Conservation (phyloP, 2,888 invertebrate genomes). For the Acleris emargana region DNA sequence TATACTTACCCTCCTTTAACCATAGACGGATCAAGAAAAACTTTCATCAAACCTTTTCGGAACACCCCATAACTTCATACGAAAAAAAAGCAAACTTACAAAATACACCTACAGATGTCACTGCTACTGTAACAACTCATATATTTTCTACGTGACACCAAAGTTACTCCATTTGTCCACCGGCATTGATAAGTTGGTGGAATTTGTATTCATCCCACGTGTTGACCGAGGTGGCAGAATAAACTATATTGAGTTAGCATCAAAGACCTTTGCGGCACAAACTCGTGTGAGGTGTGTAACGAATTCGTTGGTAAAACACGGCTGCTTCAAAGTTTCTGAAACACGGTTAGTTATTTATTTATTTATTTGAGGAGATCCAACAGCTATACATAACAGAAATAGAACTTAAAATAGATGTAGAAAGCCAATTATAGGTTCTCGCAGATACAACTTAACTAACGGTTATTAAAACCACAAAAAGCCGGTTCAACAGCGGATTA, state of each 20-base stretch:
- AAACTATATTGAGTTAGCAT: conserved; percentile 28
- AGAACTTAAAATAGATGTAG: too few relatives aligned
- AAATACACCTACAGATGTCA: background rate
- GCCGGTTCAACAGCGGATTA: too few relatives aligned
- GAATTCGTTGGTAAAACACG: background rate
- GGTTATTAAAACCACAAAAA: too few relatives aligned
- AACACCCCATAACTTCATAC: background rate
- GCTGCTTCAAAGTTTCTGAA: too few relatives aligned
- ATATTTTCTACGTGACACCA: background rate
- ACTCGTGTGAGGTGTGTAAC: conserved; percentile 15
- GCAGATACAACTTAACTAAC: too few relatives aligned
- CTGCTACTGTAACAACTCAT: background rate
- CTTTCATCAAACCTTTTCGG: background rate
- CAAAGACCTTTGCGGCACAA: conserved; percentile 11
- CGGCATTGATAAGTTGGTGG: conserved; percentile 7
- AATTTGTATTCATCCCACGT: conserved; percentile 22
- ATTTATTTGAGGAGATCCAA: too few relatives aligned
- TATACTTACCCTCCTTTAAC: too few relatives aligned
- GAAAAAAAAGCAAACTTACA: conserved; percentile 11
- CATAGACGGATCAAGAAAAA: too few relatives aligned
- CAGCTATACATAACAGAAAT: too few relatives aligned
- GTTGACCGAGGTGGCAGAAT: conserved; percentile 14
- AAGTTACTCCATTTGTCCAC: background rate
- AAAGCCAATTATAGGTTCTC: too few relatives aligned
- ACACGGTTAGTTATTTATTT: too few relatives aligned